Base-by-base conservation (phyloP, 2,113 vertebrate species). In the Nyctibius bracteatus region DNA sequence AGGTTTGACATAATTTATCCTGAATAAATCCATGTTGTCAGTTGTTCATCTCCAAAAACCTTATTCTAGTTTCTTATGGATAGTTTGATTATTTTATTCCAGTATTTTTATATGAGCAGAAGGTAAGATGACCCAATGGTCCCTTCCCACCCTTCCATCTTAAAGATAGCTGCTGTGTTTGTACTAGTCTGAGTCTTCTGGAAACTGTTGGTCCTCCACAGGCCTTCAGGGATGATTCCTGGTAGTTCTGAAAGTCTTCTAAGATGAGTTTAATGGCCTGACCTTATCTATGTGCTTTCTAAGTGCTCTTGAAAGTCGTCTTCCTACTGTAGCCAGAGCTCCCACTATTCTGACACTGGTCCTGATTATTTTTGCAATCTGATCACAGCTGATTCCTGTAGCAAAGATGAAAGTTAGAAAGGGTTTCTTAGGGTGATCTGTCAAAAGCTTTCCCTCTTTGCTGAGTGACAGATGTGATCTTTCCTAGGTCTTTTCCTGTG, bases 381-480 rank as follows among this genome's bases (percentile, higher is more conserved):
- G 91, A 91, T 91, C 94, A 75, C 83, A 94, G 83, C 92, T 89
- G 94, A 96, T 92, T 94, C 93, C 86, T 0, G 0, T 65, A 41
- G 93, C 0, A 0, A 87, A 94, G 94, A 91, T 81, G 86, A 96
- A 96, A 97, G 86, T 52, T 7, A 86, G 91, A 86, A 81, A 89
- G 81, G 61, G 73, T 94, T 95, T 96, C 70, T 84, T 61, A 57
- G 73, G 81, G 96, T 87, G 93, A 92, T 87, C 68, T 91, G 95
- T 91, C 91, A 81, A 72, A 88, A 73, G 83, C 81, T 92, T 81
- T 81, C 86, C 92, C 52, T 79, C 86, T 88, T 58, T 84, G 43
- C 92, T 92, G 94, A 96, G 89, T 92, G 95, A 75, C 83, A 92
- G 86, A 47, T 74, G 47, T 81, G 94, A 92, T 96, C 94, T 95